Conservation (phyloP, 2,797 vertebrate species). For the Hephaestus fuliginosus region DNA sequence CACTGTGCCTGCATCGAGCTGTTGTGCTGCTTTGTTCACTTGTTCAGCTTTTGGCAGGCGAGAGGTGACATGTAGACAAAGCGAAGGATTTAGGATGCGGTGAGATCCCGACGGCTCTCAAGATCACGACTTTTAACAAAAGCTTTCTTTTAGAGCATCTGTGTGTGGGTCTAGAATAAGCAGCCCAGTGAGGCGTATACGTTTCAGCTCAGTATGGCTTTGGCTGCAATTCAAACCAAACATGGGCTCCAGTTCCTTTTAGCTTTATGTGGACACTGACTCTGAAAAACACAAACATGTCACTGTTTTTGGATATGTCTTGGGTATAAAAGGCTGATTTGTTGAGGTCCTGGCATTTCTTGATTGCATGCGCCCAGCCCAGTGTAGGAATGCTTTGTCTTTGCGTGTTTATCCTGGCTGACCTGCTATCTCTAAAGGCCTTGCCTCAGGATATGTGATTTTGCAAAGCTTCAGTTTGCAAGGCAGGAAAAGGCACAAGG, state of each 20-base stretch:
- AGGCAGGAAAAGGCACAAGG: slow-evolving; percentile 28
- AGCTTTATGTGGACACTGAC: slow-evolving; percentile 17
- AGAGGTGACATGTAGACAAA: slow-evolving; percentile 52
- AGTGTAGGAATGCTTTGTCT: slow-evolving; percentile 64
- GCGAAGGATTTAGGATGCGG: slow-evolving; percentile 55
- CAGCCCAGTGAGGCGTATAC: slow-evolving; percentile 34
- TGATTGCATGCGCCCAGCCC: slow-evolving; percentile 49
- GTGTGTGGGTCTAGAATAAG: slow-evolving; percentile 54
- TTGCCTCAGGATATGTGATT: slow-evolving; percentile 48
- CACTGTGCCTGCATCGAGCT: slow-evolving; percentile 21
- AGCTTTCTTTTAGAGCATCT: slow-evolving; percentile 48
- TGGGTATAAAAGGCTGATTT: slow-evolving; percentile 45
- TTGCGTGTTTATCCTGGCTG: slow-evolving; percentile 49
- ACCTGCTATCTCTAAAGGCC: slow-evolving; percentile 47
- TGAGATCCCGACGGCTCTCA: slow-evolving; percentile 21
- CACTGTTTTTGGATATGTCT: slow-evolving; percentile 25
- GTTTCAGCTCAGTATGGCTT: slow-evolving; percentile 53
- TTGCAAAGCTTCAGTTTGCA: slow-evolving; percentile 37
- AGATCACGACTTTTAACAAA: slow-evolving; percentile 53
- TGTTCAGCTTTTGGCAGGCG: slow-evolving; percentile 41
- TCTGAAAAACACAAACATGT: slow-evolving; percentile 41
- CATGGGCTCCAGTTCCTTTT: slow-evolving; percentile 29
- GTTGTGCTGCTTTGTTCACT: slow-evolving; percentile 37
- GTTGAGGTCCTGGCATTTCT: slow-evolving; percentile 38
- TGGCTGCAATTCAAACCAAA: slow-evolving; percentile 65